A percentile compares a stretch with the other conserved stretches of the same genome.
Conservation (phyloP, 2,797 vertebrate species). For the Trichosurus vulpecula region DNA sequence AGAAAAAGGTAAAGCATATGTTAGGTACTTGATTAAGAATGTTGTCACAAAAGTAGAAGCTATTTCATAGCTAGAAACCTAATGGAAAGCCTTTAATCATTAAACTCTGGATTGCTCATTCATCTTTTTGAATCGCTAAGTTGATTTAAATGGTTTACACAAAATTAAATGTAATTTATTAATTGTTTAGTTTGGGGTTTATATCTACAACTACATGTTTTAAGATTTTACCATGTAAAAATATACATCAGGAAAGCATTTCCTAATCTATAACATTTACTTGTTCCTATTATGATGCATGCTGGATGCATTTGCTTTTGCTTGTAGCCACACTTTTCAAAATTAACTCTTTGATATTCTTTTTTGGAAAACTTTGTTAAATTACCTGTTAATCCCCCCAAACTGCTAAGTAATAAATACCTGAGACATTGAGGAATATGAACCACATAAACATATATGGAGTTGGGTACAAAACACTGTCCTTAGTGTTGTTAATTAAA, state of each 20-base stretch:
- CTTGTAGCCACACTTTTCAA: constrained; percentile 39
- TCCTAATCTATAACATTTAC: constrained; percentile 36
- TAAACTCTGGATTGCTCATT: constrained; percentile 27
- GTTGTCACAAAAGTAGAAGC: not conserved
- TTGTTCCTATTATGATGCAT: constrained; percentile 40
- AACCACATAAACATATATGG: not conserved
- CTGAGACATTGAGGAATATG: constrained; percentile 44
- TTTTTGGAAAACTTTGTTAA: not conserved
- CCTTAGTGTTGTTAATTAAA: constrained; percentile 25
- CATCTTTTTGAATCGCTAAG: constrained; percentile 27
- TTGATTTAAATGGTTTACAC: constrained; percentile 31
- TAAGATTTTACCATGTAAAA: not conserved
- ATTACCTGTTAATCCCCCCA: not conserved
- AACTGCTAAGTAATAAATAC: constrained; percentile 45
- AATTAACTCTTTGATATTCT: constrained; percentile 33
- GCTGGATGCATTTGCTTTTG: constrained; percentile 31
- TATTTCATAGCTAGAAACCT: not conserved
- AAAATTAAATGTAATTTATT: constrained; percentile 17
- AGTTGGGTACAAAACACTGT: constrained; percentile 34
- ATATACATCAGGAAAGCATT: constrained; percentile 44
- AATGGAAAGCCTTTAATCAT: constrained; percentile 13
- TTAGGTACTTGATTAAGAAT: not conserved
- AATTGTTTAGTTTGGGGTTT: constrained; percentile 39
- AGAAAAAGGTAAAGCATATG: not conserved
- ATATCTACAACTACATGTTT: constrained; percentile 31